Conservation (phyloP, 2,113 vertebrate species). For the rat (Rattus norvegicus) region GRCr8 NC_086039.1:108513501-108514000, state of each 20-base stretch:
- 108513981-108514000: background rate
- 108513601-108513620: background rate
- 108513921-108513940: background rate
- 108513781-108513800: conserved; percentile 55
- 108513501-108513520: background rate
- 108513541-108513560: background rate
- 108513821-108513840: background rate
- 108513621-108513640: background rate
- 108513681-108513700: background rate
- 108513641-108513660: background rate
- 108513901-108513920: conserved; percentile 1
- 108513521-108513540: background rate
- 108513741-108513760: background rate
- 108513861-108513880: background rate
- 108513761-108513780: conserved; percentile 21
- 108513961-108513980: background rate
- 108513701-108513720: conserved; percentile 18
- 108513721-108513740: background rate
- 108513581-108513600: background rate
- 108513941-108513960: conserved; percentile 7
- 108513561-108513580: background rate
- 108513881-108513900: conserved; percentile 17
- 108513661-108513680: background rate
- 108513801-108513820: background rate
- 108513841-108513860: conserved; percentile 27